phyloP scores from a whole-genome alignment of 2,888 invertebrate genomes.

The Balanococcus diminutus region DNA sequence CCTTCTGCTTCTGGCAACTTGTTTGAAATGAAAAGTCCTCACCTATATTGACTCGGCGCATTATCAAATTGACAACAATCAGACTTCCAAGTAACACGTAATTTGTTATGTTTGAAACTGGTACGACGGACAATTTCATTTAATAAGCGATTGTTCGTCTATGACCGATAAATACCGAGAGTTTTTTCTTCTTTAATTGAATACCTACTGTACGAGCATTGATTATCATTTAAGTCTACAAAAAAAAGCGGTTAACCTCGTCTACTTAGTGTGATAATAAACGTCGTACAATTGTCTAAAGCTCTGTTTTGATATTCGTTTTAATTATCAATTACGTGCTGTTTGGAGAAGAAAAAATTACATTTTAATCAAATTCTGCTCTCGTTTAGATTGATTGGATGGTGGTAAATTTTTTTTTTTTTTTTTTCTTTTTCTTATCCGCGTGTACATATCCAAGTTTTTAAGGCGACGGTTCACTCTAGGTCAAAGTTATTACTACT shows the following conservation, averaged over 20 bases:
- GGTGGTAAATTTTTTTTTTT: background rate
- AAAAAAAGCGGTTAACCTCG: slow-evolving; percentile 19
- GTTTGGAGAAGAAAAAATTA: background rate
- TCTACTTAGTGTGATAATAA: background rate
- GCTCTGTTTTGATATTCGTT: background rate
- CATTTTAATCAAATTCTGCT: background rate
- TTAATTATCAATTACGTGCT: background rate
- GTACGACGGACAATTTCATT: background rate
- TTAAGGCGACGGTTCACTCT: slow-evolving; percentile 25
- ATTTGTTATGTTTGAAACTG: background rate
- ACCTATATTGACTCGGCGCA: background rate
- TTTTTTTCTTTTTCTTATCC: background rate
- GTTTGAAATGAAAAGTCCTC: background rate
- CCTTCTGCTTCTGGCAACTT: background rate
- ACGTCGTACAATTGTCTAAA: background rate
- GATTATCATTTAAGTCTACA: background rate
- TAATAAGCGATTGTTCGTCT: background rate
- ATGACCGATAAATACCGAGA: background rate
- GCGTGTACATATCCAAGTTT: background rate
- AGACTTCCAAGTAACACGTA: background rate
- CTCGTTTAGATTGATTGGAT: background rate
- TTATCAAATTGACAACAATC: background rate
- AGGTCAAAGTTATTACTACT: slow-evolving; percentile 40
- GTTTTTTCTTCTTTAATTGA: background rate
- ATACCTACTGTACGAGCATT: background rate